Conservation (phyloP, 1,140 invertebrate species). For the Phymastichus coffea region DNA sequence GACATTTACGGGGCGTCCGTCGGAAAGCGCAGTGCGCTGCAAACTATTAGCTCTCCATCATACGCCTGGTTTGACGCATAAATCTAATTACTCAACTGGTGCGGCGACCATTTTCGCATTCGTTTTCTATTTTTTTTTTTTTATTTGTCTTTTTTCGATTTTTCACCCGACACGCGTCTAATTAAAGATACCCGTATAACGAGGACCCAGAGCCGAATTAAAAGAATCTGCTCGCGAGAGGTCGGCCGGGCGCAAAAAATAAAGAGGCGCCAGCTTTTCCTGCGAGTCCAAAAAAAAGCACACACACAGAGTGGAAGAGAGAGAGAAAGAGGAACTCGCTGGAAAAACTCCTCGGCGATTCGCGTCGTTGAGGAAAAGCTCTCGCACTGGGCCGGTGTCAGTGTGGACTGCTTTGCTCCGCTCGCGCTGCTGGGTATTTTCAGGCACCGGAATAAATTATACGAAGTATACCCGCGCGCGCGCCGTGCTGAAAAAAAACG, state of each 20-base stretch:
- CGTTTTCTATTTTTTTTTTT: too few species aligned
- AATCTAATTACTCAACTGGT: slow-evolving; percentile 8
- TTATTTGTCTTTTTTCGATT: too few species aligned
- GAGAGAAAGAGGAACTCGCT: slow-evolving; percentile 2
- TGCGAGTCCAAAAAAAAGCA: too few species aligned
- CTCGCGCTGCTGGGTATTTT: slow-evolving; percentile 12
- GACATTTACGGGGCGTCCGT: background rate
- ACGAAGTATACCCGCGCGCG: slow-evolving; percentile 4
- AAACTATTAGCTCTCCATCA: slow-evolving; percentile 9
- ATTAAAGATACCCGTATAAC: slow-evolving; percentile 2
- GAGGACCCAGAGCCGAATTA: slow-evolving; percentile 4
- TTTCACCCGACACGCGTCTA: background rate
- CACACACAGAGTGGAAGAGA: background rate
- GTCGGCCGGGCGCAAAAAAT: background rate
- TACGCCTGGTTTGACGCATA: background rate
- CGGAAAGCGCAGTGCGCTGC: background rate
- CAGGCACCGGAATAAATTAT: slow-evolving; percentile 23
- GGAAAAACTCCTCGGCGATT: slow-evolving; percentile 21
- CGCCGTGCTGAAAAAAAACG: background rate
- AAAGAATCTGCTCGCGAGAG: slow-evolving; percentile 9
- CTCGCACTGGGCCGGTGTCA: background rate
- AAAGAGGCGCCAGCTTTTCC: background rate
- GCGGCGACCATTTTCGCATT: too few species aligned
- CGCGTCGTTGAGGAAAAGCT: background rate
- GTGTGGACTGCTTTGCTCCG: too few species aligned